Evolutionary conservation across 37 sponge, comb jelly and placozoan genomes (phyloP).

Genomic region (Lycopodina hypogea): DNA sequence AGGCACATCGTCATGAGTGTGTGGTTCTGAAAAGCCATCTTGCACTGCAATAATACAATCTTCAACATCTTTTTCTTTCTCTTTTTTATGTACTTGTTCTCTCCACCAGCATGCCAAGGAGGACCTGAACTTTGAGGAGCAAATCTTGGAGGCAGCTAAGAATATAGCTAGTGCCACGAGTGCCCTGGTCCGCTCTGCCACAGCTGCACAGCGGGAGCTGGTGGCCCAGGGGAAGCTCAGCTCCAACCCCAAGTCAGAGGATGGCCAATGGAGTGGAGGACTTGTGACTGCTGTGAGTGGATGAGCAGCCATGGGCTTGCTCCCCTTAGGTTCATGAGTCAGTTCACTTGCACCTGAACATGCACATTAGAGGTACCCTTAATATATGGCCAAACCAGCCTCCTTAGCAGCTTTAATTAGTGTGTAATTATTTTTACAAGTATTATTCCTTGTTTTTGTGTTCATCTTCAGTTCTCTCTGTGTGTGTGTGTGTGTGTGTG

Average conservation of each 20-base stretch:
- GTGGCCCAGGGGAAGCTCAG: slow-evolving; percentile 85
- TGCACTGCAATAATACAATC: not conserved
- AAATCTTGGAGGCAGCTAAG: slow-evolving; percentile 93
- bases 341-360: not conserved
- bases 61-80: no score
- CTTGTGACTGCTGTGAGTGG: slow-evolving; percentile 91
- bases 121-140: slow-evolving; percentile 88
- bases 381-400: no score
- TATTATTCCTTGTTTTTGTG: no score
- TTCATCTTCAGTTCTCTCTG: no score
- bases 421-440: no score
- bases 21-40: not conserved
- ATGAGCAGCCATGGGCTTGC: no score
- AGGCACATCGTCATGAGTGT: not conserved
- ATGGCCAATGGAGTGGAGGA: slow-evolving; percentile 95
- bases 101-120: slow-evolving; percentile 62
- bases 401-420: not conserved
- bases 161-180: slow-evolving; percentile 88
- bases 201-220: slow-evolving; percentile 92
- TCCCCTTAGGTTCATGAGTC: no score
- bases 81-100: not conserved
- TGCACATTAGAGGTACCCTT: no score
- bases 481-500: no score
- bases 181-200: slow-evolving; percentile 84
- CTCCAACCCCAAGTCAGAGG: slow-evolving; percentile 56